Conservation (phyloP, 1,140 invertebrate genomes). For the Drosophila nigrodunni region DNA sequence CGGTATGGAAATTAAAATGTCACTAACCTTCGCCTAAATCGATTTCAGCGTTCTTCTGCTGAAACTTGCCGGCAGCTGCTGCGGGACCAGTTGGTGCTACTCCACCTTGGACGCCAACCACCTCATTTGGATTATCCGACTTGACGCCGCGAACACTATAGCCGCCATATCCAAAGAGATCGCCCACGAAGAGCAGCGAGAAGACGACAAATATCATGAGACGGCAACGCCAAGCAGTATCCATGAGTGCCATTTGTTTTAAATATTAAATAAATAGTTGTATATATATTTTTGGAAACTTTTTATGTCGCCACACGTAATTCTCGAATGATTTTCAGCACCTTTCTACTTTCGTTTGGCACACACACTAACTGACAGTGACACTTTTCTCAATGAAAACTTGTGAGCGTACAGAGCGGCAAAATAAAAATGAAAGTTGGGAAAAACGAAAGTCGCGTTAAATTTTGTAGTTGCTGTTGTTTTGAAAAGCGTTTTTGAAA, state of each 20-base stretch:
- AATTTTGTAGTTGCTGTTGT: constrained; percentile 13
- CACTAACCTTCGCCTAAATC: constrained; percentile 83
- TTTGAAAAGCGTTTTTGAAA: constrained; percentile 61
- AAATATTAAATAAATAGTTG: background rate
- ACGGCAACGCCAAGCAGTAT: constrained; percentile 81
- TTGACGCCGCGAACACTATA: constrained; percentile 71
- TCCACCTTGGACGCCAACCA: constrained; percentile 44
- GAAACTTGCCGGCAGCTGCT: constrained; percentile 74
- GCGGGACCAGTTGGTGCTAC: constrained; percentile 70
- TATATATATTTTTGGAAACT: constrained; percentile 4
- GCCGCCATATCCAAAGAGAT: constrained; percentile 77
- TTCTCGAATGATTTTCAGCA: constrained; percentile 37
- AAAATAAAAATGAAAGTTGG: constrained; percentile 70
- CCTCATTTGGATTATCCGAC: constrained; percentile 68
- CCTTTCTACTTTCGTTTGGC: constrained; percentile 34
- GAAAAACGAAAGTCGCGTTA: constrained; percentile 49
- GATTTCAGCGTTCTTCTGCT: constrained; percentile 81
- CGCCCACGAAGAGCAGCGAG: constrained; percentile 78
- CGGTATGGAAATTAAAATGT: constrained; percentile 14
- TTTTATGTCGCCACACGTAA: constrained; percentile 4
- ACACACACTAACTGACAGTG: constrained; percentile 6
- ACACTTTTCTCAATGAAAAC: constrained; percentile 64
- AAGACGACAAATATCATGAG: constrained; percentile 76
- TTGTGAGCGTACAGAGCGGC: constrained; percentile 1
- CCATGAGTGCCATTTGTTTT: constrained; percentile 62